Evolutionary conservation across 2,113 vertebrate species (phyloP), one percentile per base, ranked within the genome.

Genomic region (Channa argus): DNA sequence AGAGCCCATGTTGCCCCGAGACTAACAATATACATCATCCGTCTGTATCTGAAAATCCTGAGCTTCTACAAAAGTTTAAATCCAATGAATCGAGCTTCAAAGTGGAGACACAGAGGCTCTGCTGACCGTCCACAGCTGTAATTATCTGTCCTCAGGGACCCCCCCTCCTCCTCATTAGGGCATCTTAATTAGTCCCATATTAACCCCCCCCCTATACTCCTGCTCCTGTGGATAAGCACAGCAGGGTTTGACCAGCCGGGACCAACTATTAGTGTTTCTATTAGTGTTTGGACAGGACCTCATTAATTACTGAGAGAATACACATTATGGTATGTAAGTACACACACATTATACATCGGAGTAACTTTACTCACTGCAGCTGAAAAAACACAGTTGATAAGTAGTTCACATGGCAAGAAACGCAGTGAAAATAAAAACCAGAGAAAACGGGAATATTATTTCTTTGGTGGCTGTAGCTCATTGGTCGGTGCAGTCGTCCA

Each of bases 141-240:
- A 78, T 65, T 59, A 79, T 45, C 33, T 60, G 61, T 74, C 39
- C 39, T 65, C 14, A 50, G 73, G 58, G 63, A 47, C 49, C 43
- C 59, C 63, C 47, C 8, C 37, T 24, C 50, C 15, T 36, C 8
- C 63, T 14, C 3, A 4, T 71, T 55, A 67, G 66, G 75, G 74
- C 67, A 72, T 63, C 74, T 71, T 80, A 77, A 80, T 84, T 80
- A 76, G 82, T 77, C 68, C 59, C 72, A 47, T 45, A 68, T 79
- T 75, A 74, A 58, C 51, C 54, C 14, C 51, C 54, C 15, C 8
- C 43, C 13, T 7, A 24, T 24, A 24, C 24, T 1, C n/a, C n/a
- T 14, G 55, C 36, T 54, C 6, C 14, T 3, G 36, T 10, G 10
- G 9, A 10, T 67, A 61, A 58, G 59, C 62, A 15, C 82, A 67